Evolutionary conservation across 2,797 vertebrate species (phyloP).

Genomic region (Lycodopsis pacificus): DNA sequence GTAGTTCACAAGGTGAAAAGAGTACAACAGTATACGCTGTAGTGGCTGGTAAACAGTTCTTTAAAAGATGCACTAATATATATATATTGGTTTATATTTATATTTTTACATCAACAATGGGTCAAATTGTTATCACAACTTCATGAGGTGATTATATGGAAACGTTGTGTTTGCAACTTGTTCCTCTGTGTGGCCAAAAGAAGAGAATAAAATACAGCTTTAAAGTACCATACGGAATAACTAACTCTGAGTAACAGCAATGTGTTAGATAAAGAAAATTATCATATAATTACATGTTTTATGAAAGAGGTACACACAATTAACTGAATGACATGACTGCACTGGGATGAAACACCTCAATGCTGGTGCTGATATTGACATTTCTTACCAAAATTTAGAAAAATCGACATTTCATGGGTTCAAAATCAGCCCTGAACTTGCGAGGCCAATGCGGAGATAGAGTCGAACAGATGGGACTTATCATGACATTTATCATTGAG

Average conservation of each 20-base stretch:
- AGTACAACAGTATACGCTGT: not conserved
- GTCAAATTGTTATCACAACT: not conserved
- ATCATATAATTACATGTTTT: not conserved
- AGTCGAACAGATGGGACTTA: not conserved
- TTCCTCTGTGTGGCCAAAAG: not conserved
- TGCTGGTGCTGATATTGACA: not conserved
- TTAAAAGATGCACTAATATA: not conserved
- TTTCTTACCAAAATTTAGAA: too few species aligned
- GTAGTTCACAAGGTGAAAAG: not conserved
- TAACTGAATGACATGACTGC: too few species aligned
- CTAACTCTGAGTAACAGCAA: not conserved
- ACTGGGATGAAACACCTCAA: not conserved
- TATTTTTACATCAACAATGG: not conserved
- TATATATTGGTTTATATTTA: not conserved
- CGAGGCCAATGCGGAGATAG: too few species aligned
- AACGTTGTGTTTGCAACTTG: not conserved
- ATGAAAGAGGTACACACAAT: too few species aligned
- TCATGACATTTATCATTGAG: too few species aligned
- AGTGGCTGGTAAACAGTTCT: not conserved
- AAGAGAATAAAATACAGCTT: not conserved
- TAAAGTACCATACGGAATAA: too few species aligned
- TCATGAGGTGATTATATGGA: not conserved
- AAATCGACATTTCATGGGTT: too few species aligned
- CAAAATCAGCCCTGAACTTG: too few species aligned
- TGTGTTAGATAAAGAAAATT: not conserved